Evolutionary conservation across 2,113 vertebrate genomes (phyloP).

Genomic region (Phyllostomus discolor): DNA sequence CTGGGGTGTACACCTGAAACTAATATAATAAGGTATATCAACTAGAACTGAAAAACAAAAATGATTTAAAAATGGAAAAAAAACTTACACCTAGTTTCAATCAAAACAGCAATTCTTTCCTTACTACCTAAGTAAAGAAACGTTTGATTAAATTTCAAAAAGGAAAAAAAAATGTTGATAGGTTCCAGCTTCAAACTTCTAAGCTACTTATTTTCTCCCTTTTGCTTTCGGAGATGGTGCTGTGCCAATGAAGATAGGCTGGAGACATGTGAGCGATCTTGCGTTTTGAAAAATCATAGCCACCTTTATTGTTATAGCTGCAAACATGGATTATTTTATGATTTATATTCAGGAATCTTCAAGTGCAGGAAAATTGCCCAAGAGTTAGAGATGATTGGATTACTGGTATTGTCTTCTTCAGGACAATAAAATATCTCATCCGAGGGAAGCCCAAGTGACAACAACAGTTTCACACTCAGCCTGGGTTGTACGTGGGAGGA

Average conservation of each 20-base stretch:
- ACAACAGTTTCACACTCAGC: neutral
- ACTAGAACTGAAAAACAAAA: neutral
- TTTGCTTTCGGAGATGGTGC: constrained; percentile 4
- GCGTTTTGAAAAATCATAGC: constrained; percentile 14
- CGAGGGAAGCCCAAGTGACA: neutral
- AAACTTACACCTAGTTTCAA: neutral
- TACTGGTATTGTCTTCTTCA: constrained; percentile 22
- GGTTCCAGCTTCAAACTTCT: constrained; percentile 27
- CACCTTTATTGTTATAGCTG: constrained; percentile 16
- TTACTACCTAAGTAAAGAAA: neutral
- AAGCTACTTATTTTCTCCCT: constrained; percentile 43
- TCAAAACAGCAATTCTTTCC: constrained; percentile 4
- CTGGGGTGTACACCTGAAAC: too few relatives aligned
- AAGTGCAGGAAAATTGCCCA: constrained; percentile 18
- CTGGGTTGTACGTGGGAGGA: neutral
- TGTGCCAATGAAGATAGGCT: neutral
- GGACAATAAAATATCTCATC: constrained; percentile 45
- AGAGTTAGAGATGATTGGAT: constrained; percentile 13
- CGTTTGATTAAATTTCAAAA: constrained; percentile 19
- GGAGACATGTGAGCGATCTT: neutral
- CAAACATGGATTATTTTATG: neutral
- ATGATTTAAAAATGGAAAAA: neutral
- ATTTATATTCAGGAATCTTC: constrained; percentile 44
- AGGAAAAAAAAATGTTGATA: neutral
- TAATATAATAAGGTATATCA: too few relatives aligned